Conservation (phyloP, 2,113 vertebrate genomes). For the Petaurus breviceps region DNA sequence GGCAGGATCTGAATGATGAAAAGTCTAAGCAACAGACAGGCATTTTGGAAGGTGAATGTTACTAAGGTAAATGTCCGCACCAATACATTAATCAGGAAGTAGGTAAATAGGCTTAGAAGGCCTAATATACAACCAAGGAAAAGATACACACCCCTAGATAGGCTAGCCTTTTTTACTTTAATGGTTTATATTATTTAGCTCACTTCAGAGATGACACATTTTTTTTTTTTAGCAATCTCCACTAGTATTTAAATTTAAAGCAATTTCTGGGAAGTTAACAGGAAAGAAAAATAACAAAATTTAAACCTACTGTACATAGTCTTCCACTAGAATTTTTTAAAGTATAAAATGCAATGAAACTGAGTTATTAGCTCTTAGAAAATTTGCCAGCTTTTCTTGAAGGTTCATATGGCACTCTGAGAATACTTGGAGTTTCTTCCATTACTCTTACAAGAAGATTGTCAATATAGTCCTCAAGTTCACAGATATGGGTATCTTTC, state of each 20-base stretch:
- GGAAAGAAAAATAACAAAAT: slow-evolving; percentile 50
- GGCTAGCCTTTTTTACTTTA: slow-evolving; percentile 40
- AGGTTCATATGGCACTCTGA: slow-evolving; percentile 96
- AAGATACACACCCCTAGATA: background rate
- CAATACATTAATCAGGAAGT: slow-evolving; percentile 18
- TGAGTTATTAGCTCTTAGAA: slow-evolving; percentile 84
- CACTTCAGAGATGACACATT: slow-evolving; percentile 67
- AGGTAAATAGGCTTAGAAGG: background rate
- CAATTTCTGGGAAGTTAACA: slow-evolving; percentile 42
- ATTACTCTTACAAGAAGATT: slow-evolving; percentile 97
- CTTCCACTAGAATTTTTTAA: slow-evolving; percentile 2
- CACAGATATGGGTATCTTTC: slow-evolving; percentile 96
- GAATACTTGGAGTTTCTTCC: slow-evolving; percentile 98
- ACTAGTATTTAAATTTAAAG: slow-evolving; percentile 58
- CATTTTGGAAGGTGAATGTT: slow-evolving; percentile 12
- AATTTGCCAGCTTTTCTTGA: slow-evolving; percentile 97
- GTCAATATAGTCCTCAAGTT: slow-evolving; percentile 99
- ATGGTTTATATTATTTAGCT: slow-evolving; percentile 16
- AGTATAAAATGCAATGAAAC: background rate
- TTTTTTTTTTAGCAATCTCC: slow-evolving; percentile 67
- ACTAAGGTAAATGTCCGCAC: slow-evolving; percentile 18
- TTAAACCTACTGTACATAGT: slow-evolving; percentile 41
- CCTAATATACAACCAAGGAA: slow-evolving; percentile 48
- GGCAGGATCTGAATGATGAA: slow-evolving; percentile 27
- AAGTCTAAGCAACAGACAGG: slow-evolving; percentile 54